Evolutionary conservation across 64 coral and sea anemone species (phyloP), one percentile per base, ranked within the genome.

Genomic region (Platygyra sinensis): DNA sequence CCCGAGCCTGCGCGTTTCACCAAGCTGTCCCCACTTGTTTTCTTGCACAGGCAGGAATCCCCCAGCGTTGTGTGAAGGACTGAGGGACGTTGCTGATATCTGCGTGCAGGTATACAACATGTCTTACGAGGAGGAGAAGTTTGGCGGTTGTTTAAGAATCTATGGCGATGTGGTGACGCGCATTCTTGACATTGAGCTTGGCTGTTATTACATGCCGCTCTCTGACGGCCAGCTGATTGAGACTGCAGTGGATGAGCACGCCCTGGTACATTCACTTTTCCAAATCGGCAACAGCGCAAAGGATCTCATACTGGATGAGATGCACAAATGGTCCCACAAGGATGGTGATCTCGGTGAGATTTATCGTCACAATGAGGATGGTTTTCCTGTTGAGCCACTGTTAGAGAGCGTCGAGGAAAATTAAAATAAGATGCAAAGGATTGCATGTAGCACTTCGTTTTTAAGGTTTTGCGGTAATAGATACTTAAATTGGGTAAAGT

Each of bases 281-380:
- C 28, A 81, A 62, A 33, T 81, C 51, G 18, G 78, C 25, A 81
- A 81, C 57, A 81, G 28, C 30, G 79, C 52, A 30, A 64, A 62
- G 30, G 59, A 81, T 30, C 59, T 16, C 17, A 81, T 81, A 20
- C 30, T 81, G 10, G 30, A 81, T 32, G 79, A 81, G 27, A 63
- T 81, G 54, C n/a, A 62, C 79, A 81, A 81, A 63, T 81, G 79
- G 79, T 81, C 79, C 28, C 30, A 30, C 13, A 33, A 62, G 24
- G n/a, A 81, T 59, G 79, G 55, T 2, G 79, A 63, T 19, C 30
- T 62, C 8, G 57, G 17, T 0, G 5, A 57, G 54, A 57, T 57
- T 57, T 57, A 57, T 57, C 54, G 10, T 2, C 54, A 20, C 18
- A 32, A 64, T 4, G 24, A 63, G 19, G 24, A 14, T n/a, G 11